A percentile compares a stretch with the other conserved stretches of the same genome.
Evolutionary conservation across 2,113 vertebrate genomes (phyloP).

Genomic region (Heterocephalus glaber): DNA sequence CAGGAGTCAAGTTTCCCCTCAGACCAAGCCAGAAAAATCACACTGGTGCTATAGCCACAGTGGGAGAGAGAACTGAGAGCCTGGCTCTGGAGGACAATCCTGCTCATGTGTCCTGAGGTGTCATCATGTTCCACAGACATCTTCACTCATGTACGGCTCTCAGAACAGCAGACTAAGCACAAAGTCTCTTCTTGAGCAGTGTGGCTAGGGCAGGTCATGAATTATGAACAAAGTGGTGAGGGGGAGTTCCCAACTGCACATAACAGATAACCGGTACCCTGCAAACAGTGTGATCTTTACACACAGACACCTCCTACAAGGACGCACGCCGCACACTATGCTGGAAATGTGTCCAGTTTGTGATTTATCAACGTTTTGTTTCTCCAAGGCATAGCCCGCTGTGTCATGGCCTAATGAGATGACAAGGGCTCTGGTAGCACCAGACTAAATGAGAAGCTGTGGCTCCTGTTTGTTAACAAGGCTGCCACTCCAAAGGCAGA

Average conservation of each 20-base stretch:
- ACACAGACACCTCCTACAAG: neutral
- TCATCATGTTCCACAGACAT: neutral
- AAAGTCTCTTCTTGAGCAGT: neutral
- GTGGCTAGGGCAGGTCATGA: neutral
- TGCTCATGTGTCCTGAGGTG: neutral
- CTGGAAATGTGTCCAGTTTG: neutral
- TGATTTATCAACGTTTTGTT: neutral
- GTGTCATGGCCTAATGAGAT: neutral
- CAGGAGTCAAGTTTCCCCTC: neutral
- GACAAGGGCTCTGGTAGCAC: neutral
- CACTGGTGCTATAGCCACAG: neutral
- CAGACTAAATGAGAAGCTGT: neutral
- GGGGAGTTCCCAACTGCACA: neutral
- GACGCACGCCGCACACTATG: neutral
- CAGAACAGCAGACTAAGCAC: neutral
- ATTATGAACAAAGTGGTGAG: neutral
- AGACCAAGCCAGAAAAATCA: neutral
- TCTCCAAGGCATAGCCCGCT: neutral
- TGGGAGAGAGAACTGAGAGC: neutral
- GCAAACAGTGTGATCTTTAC: neutral
- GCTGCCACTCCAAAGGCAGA: neutral
- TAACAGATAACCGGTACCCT: neutral
- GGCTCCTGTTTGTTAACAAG: conserved; percentile 46
- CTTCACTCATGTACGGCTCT: neutral
- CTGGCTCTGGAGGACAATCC: neutral